Base-by-base conservation (phyloP, 1,140 invertebrate species). In the Papilio polytes region DNA sequence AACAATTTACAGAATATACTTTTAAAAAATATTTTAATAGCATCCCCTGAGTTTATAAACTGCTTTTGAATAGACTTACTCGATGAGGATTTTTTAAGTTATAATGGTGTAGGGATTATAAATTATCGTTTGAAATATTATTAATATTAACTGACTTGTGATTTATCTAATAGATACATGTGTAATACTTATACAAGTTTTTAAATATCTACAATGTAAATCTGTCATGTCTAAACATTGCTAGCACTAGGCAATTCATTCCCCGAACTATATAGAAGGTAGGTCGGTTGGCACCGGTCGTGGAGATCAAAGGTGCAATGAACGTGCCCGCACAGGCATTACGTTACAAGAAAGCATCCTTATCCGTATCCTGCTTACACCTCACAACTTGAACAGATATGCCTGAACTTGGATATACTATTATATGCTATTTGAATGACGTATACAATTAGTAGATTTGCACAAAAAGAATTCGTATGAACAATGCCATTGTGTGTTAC, bases 261-360 rank as follows among this genome's bases (percentile, higher is more conserved):
- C 81, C 46, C 73, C 72, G 77, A 81, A 83, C 66, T 82, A 87
- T 84, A 77, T 26, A 48, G 18, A 51, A 76, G 18, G 22, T 78
- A 59, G 26, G 74, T 59, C 51, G 74, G 74, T 77, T 31, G 63
- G 63, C 22, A 31, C 73, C 78, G 81, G 82, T 77, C 70, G 80
- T 78, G 81, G 82, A 85, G 86, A 87, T 89, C 86, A 87, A 87
- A 87, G 85, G 83, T 85, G 84, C 81, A 82, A 74, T 81, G 82
- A 84, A 87, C 84, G 81, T 85, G 85, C 85, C 81, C 84, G 74
- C 80, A 59, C 20, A 53, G 74, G 73, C 73, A 78, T 56, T 59
- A 59, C 26, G 74, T 59, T 78, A 78, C 74, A 41, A 48, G 51
- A 26, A 31, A 74, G 73, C n/a, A 74, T 74, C 20, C 46, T 44